These are phyloP conservation scores for Bolborhynchus lineola DNA, from an alignment of 2,113 vertebrate genomes.

Conservation along the genomic window DNA sequence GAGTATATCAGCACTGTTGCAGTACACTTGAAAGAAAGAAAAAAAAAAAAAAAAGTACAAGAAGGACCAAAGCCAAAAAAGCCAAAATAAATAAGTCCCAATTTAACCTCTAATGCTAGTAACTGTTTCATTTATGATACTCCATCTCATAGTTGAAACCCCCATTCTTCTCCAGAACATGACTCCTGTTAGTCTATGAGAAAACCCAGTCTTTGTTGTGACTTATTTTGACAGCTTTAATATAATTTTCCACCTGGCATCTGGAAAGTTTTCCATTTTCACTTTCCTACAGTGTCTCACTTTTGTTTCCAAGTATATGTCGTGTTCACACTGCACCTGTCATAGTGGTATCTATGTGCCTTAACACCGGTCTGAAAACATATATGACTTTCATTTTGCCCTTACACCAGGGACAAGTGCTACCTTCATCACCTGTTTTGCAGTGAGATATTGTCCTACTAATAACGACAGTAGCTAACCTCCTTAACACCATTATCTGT, in stretches of 20 bases:
- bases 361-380: neutral
- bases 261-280: conserved; percentile 60
- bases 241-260: conserved; percentile 52
- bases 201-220: conserved; percentile 48
- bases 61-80: neutral
- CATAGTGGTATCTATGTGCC: neutral
- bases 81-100: neutral
- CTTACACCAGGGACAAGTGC: neutral
- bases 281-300: conserved; percentile 36
- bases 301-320: conserved; percentile 40
- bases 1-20: neutral
- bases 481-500: neutral
- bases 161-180: neutral
- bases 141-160: neutral
- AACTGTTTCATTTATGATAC: neutral
- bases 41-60: rapidly evolving
- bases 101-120: neutral
- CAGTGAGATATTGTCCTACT: neutral
- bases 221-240: conserved; percentile 65
- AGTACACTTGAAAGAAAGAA: neutral
- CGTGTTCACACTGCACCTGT: conserved; percentile 15
- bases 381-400: neutral
- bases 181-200: conserved; percentile 31
- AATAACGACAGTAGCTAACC: neutral
- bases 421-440: conserved; percentile 43